Evolutionary conservation across 1,140 invertebrate species (phyloP), one percentile per base, ranked within the genome.

Genomic region (Oryctes rhinoceros): DNA sequence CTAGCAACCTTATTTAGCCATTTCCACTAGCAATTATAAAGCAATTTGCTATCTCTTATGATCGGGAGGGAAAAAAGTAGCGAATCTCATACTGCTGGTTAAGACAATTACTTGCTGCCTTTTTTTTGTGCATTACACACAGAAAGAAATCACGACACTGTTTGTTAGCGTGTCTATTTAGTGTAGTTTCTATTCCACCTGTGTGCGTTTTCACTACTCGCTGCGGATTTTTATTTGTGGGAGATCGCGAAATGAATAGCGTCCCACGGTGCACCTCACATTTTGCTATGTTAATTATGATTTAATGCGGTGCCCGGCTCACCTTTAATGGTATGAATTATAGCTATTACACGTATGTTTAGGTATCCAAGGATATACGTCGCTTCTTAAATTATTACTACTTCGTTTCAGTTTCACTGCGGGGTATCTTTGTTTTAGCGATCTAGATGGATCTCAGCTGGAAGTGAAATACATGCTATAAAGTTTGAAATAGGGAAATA

Each of bases 21-120:
- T 3, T 59, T 18, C 53, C 15, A n/a, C 15, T 18, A 59, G 18
- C 53, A 59, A n/a, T 59, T 59, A 59, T 59, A 59, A 59, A 59
- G 53, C n/a, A 59, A 59, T 59, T 59, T 59, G 53, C 53, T 59
- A 18, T 59, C 15, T 59, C 15, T 59, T 59, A 59, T 59, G n/a
- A 59, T n/a, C 1, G 18, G 53, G 53, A 18, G 9, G 3, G 0
- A 44, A 44, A 44, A 44, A 44, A 44, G 9, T 7, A 59, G n/a
- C 15, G 53, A 59, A 59, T 59, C 53, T 59, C 53, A 7, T 59
- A 59, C 15, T 18, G 53, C 53, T 59, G n/a, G 53, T 59, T 59
- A 59, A 59, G 53, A 59, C 53, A 59, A 59, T 59, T 59, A 59
- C 53, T 0, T 59, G n/a, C 53, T 59, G 5, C 18, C 18, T 20